Evolutionary conservation across 2,113 vertebrate genomes (phyloP).

Genomic region (Cryptoleucopteryx plumbea): DNA sequence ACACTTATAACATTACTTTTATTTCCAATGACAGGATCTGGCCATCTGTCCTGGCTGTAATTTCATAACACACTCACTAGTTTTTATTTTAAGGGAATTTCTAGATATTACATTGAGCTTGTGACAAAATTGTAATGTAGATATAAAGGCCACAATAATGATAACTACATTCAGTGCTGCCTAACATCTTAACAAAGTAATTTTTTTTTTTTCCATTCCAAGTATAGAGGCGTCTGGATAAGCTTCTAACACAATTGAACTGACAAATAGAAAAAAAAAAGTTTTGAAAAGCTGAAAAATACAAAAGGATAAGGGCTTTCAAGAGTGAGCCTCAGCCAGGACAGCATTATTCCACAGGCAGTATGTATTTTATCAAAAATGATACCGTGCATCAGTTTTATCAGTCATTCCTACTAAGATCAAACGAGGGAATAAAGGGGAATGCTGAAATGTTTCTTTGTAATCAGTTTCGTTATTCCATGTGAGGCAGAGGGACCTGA

Average conservation of each 20-base stretch:
- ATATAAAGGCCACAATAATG: slow-evolving; percentile 83
- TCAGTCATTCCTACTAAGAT: slow-evolving; percentile 52
- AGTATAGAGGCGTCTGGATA: slow-evolving; percentile 49
- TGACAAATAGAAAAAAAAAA: slow-evolving; percentile 60
- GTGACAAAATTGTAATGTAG: slow-evolving; percentile 85
- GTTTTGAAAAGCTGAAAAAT: slow-evolving; percentile 67
- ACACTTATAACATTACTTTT: slow-evolving; percentile 86
- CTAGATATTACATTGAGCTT: slow-evolving; percentile 77
- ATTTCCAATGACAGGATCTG: slow-evolving; percentile 85
- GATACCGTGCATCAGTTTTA: slow-evolving; percentile 36
- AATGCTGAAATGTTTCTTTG: slow-evolving; percentile 62
- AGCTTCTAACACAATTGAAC: slow-evolving; percentile 69
- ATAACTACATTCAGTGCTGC: slow-evolving; percentile 79
- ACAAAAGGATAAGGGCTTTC: slow-evolving; percentile 44
- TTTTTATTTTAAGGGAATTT: slow-evolving; percentile 87
- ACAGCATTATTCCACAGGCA: slow-evolving; percentile 46
- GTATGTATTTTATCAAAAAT: slow-evolving; percentile 62
- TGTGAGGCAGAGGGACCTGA: slow-evolving; percentile 60
- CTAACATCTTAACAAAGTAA: slow-evolving; percentile 79
- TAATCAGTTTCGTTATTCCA: slow-evolving; percentile 53
- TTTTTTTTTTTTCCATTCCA: slow-evolving; percentile 53
- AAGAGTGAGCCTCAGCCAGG: background rate
- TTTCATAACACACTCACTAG: slow-evolving; percentile 83
- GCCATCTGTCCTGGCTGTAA: slow-evolving; percentile 85
- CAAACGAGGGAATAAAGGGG: slow-evolving; percentile 50